Percentiles rank a stretch among this genome's conserved stretches.
Evolutionary conservation across 2,797 vertebrate species (phyloP).

Genomic region (Rhabdophis nuchalis): DNA sequence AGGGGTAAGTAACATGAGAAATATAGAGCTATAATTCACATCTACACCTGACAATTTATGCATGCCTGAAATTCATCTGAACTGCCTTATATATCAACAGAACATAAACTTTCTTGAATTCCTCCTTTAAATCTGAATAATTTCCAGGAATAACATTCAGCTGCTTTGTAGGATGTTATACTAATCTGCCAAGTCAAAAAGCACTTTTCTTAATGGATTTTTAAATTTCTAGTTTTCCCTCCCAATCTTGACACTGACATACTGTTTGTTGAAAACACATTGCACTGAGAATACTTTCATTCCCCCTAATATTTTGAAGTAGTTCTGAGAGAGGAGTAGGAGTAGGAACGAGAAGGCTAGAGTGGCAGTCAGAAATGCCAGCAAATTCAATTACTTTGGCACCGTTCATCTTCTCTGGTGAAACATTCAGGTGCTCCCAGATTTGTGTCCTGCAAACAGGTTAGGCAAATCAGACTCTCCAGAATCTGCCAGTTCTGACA

Average conservation of each 20-base stretch:
- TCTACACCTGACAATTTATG: not conserved
- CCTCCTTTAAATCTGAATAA: not conserved
- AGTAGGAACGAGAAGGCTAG: not conserved
- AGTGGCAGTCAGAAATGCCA: not conserved
- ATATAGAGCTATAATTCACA: not conserved
- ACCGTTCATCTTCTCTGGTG: not conserved
- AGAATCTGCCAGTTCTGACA: not conserved
- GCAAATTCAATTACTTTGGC: not conserved
- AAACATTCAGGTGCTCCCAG: not conserved
- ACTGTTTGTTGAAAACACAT: not conserved
- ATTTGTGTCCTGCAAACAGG: not conserved
- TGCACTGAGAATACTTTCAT: not conserved
- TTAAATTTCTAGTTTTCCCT: not conserved
- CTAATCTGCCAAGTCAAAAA: not conserved
- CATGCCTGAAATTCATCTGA: not conserved
- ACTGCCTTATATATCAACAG: not conserved
- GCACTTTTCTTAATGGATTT: not conserved
- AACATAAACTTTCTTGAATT: not conserved
- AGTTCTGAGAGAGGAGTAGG: not conserved
- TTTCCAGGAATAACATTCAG: not conserved
- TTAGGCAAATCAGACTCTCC: not conserved
- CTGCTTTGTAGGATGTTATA: not conserved
- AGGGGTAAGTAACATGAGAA: not conserved
- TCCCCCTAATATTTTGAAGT: not conserved
- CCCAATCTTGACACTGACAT: not conserved